Percentiles rank a stretch among this genome's conserved stretches.
phyloP scores from a whole-genome alignment of 2,797 vertebrate species.

The Cyprinella venusta region DNA sequence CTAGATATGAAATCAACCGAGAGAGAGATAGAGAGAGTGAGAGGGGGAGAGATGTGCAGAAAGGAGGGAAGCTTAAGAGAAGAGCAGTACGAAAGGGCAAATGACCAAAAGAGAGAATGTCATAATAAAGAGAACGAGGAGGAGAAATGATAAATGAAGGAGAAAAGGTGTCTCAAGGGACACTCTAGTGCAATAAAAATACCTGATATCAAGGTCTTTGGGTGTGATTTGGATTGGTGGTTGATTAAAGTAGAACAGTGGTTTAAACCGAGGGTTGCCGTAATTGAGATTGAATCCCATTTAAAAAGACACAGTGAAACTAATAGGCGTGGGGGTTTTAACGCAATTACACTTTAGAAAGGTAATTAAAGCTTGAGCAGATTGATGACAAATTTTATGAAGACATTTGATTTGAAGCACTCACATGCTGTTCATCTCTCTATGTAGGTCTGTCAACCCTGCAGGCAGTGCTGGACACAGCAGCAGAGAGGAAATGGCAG shows the following conservation, averaged over 20 bases:
- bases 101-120: slow-evolving; percentile 36
- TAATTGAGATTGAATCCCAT: slow-evolving; percentile 42
- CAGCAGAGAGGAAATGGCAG: slow-evolving; percentile 95
- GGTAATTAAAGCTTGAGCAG: slow-evolving; percentile 43
- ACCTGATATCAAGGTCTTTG: slow-evolving; percentile 30
- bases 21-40: slow-evolving; percentile 32
- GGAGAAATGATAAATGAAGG: slow-evolving; percentile 15
- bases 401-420: slow-evolving; percentile 29
- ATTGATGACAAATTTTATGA: slow-evolving; percentile 3
- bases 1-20: slow-evolving; percentile 65
- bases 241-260: slow-evolving; percentile 47
- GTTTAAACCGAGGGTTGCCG: slow-evolving; percentile 32
- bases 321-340: slow-evolving; percentile 9
- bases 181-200: slow-evolving; percentile 25
- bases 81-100: slow-evolving; percentile 49
- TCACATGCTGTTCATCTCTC: slow-evolving; percentile 14
- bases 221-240: slow-evolving; percentile 39
- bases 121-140: slow-evolving; percentile 34
- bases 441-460: slow-evolving; percentile 88
- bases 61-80: slow-evolving; percentile 21
- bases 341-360: slow-evolving; percentile 7
- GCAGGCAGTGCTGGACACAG: slow-evolving; percentile 93
- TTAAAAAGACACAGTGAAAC: slow-evolving; percentile 41
- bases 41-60: slow-evolving; percentile 11
- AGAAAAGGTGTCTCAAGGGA: slow-evolving; percentile 37